phyloP scores from a whole-genome alignment of 35 echinoderm and acorn worm genomes.

The Ptychodera flava region DNA sequence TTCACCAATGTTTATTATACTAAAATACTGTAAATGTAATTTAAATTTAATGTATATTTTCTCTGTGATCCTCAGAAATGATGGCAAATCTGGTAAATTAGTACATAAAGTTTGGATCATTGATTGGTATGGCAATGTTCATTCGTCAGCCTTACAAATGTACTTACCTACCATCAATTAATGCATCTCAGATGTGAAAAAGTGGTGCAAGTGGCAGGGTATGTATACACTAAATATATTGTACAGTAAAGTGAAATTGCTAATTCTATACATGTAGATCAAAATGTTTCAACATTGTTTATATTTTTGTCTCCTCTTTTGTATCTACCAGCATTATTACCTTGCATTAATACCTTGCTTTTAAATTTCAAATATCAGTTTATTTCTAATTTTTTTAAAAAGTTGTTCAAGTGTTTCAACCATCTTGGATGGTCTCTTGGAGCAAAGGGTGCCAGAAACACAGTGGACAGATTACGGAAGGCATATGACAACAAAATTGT shows the following conservation, averaged over 20 bases:
- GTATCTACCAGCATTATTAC: background rate
- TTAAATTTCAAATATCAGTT: background rate
- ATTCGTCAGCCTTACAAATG: background rate
- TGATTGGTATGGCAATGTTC: background rate
- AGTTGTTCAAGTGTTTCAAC: background rate
- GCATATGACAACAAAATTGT: background rate
- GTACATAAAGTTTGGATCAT: background rate
- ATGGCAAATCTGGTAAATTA: background rate
- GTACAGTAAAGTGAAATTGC: too few species aligned
- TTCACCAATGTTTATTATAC: too few species aligned
- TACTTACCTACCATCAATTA: background rate
- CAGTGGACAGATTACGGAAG: background rate
- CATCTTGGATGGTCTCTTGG: background rate
- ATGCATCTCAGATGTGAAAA: background rate
- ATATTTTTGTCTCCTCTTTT: background rate
- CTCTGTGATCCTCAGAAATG: background rate
- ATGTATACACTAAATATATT: background rate
- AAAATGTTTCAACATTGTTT: background rate
- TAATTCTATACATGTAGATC: too few species aligned
- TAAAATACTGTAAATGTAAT: too few species aligned
- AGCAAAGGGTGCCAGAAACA: background rate
- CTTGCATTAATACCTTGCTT: background rate
- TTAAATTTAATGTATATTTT: background rate
- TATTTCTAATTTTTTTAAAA: background rate
- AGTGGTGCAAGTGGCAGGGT: background rate